Percentiles rank a stretch among this genome's conserved stretches.
These are phyloP conservation scores for Microctonus aethiopoides DNA, from an alignment of 2,888 invertebrate species.

Conservation along the genomic window DNA sequence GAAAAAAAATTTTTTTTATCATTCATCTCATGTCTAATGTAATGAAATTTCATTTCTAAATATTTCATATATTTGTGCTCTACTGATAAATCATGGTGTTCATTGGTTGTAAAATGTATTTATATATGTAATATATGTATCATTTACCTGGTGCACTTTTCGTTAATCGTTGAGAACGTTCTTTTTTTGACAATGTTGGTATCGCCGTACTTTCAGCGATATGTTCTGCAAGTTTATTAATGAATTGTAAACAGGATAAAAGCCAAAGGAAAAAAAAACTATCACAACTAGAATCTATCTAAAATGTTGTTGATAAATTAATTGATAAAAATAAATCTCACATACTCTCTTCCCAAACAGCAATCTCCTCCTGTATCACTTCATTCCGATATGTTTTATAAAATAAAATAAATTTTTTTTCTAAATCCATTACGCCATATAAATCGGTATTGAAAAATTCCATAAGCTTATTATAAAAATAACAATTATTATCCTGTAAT, in stretches of 20 bases:
- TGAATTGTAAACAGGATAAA: background rate
- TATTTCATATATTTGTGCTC: background rate
- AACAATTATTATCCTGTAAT: constrained; percentile 66
- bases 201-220: constrained; percentile 53
- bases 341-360: constrained; percentile 80
- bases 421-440: constrained; percentile 66
- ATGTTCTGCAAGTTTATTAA: constrained; percentile 42
- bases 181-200: constrained; percentile 51
- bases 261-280: background rate
- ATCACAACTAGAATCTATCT: no score
- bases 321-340: constrained; percentile 27
- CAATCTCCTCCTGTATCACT: constrained; percentile 79
- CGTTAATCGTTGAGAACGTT: constrained; percentile 54
- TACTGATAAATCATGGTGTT: background rate
- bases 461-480: constrained; percentile 69
- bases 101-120: background rate
- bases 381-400: constrained; percentile 79
- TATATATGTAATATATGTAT: background rate
- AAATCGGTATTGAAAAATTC: constrained; percentile 71
- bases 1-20: background rate
- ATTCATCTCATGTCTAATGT: constrained; percentile 17
- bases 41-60: background rate
- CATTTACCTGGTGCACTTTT: constrained; percentile 60
- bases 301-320: no score
- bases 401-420: constrained; percentile 74